Evolutionary conservation across 2,113 vertebrate genomes (phyloP), one percentile per base, ranked within the genome.

Genomic region (Scatophagus argus): DNA sequence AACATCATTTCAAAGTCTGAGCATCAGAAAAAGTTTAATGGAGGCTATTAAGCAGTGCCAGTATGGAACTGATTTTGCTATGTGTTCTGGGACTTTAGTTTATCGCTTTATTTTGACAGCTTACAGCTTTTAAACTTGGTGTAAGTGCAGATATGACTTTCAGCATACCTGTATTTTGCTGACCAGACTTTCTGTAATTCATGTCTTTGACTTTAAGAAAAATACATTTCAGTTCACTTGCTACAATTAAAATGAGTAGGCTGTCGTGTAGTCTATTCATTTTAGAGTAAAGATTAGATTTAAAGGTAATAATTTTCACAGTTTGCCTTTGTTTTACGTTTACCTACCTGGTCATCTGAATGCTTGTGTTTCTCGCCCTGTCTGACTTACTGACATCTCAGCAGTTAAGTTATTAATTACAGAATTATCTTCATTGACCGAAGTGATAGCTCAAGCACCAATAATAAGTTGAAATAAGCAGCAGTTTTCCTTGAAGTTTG

Each of bases 1-100:
- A 49, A 47, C 25, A 60, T 62, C 9, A 23, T 60, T 74, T 81
- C 36, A 72, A 41, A 65, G 74, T 19, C 36, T 27, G 23, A 41
- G 27, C 17, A 31, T 16, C 64, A 49, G 51, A n/a, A 38, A 12
- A 44, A 23, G 43, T 47, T 17, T 27, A 77, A 83, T 86, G 65
- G 66, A 77, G n/a, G 34, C 56, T 54, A 62, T 74, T 29, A 80
- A 55, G 32, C 23, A 31, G 12, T 16, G 25, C 55, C 51, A 55
- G 41, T 73, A 29, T 0, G 5, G n/a, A 68, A 62, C 14, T 21
- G 2, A 25, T 47, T 14, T 46, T 49, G 32, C 19, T 21, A 38
- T 67, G 49, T 80, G 62, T 41, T 73, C 77, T 16, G 55, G 41
- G 6, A 21, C 46, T 58, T 63, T 0, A 23, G 34, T 64, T 41